phyloP scores from a whole-genome alignment of 37 sponge, comb jelly and placozoan genomes.

The Tethya wilhelma region DNA sequence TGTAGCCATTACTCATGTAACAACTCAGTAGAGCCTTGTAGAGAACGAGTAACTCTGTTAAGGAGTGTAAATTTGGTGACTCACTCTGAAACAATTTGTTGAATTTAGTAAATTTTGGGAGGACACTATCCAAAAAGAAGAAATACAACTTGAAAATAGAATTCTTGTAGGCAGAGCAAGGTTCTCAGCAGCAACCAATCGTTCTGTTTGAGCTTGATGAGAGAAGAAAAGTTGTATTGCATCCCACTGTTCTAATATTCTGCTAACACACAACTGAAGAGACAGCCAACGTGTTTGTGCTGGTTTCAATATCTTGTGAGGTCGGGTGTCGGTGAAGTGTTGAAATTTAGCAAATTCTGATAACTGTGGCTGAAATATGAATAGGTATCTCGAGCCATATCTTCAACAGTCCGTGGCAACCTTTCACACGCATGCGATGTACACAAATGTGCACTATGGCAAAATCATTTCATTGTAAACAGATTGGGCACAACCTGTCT shows the following conservation, averaged over 20 bases:
- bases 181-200: slow-evolving; percentile 29
- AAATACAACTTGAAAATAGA: slow-evolving; percentile 39
- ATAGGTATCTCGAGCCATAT: slow-evolving; percentile 25
- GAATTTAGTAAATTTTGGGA: slow-evolving; percentile 43
- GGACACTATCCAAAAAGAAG: slow-evolving; percentile 14
- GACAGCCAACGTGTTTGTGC: slow-evolving; percentile 41
- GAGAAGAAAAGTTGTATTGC: slow-evolving; percentile 17
- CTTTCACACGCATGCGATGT: slow-evolving; percentile 39
- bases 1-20: slow-evolving; percentile 8
- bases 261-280: slow-evolving; percentile 23
- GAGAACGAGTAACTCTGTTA: slow-evolving; percentile 5
- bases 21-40: slow-evolving; percentile 34
- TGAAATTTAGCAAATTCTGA: slow-evolving; percentile 29
- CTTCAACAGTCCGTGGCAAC: slow-evolving; percentile 36
- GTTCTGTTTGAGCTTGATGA: slow-evolving; percentile 4
- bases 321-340: no score
- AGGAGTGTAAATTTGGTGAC: slow-evolving; percentile 4
- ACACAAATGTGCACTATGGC: slow-evolving; percentile 40
- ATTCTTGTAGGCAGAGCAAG: slow-evolving; percentile 23
- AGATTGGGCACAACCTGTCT: slow-evolving; percentile 21
- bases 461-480: slow-evolving; percentile 14
- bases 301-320: slow-evolving; percentile 33
- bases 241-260: slow-evolving; percentile 60
- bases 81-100: slow-evolving; percentile 32
- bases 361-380: slow-evolving; percentile 31